Evolutionary conservation across 2,888 invertebrate genomes (phyloP), one percentile per base, ranked within the genome.

Genomic region (Agrilus cyanescens): DNA sequence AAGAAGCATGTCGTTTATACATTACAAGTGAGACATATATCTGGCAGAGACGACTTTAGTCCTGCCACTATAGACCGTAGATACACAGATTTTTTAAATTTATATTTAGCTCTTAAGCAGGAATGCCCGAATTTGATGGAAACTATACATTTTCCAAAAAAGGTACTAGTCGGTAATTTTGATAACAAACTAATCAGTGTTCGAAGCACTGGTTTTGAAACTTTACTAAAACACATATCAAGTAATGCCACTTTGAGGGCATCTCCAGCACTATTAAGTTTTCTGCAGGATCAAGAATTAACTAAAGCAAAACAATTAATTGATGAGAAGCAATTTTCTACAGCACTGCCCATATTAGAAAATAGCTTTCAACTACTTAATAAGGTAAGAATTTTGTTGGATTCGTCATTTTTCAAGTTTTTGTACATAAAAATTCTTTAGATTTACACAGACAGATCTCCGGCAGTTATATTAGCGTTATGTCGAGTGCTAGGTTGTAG

Each of bases 1-100:
- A 82, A 80, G 56, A 82, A 81, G 56, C 77, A 74, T 65, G 82
- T 84, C 7, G 72, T 81, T 1, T 84, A 84, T 50, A 78, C 78
- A 57, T 57, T 84, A 40, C 76, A 75, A 60, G 75, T 80, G 29
- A 67, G 76, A 32, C 78, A 75, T 56, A 73, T 76, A 51, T 68
- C 72, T n/a, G 65, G 68, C 13, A 68, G 62, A 49, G 65, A 67
- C 48, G 82, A 82, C 62, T 56, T 69, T 30, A 72, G 76, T 49
- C 79, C 82, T 13, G 77, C 75, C 0, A 72, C 72, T 46, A 76
- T 83, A 37, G 80, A 82, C 55, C 67, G 84, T 40, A 71, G 84
- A 51, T 85, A 85, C 60, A 82, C 82, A 6, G 78, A 84, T 54
- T 85, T 84, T 59, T 65, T 77, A 39, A 75, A 75, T 46, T 66